A percentile compares a stretch with the other conserved stretches of the same genome.
phyloP scores from a whole-genome alignment of 2,113 vertebrate species.

The Prionailurus bengalensis region DNA sequence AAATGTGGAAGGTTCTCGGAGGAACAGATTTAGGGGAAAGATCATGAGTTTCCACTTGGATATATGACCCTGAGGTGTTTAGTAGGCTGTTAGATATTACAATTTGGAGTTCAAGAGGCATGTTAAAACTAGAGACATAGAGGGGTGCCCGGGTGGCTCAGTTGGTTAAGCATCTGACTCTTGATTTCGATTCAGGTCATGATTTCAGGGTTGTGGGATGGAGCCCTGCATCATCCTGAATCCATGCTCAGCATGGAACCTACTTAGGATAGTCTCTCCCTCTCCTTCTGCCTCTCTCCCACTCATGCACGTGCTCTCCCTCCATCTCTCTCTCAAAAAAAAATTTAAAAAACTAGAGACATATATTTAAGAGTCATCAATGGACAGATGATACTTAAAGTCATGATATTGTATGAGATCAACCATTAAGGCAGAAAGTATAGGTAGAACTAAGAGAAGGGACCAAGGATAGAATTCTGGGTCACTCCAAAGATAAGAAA shows the following conservation, averaged over 20 bases:
- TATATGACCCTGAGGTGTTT: not conserved
- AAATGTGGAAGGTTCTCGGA: constrained; percentile 30
- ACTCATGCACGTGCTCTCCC: no score
- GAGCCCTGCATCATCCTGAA: no score
- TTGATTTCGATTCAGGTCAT: no score
- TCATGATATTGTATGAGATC: constrained; percentile 10
- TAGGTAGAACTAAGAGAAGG: constrained; percentile 1
- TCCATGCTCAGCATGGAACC: no score
- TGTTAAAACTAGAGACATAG: constrained; percentile 23
- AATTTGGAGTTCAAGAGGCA: constrained; percentile 14
- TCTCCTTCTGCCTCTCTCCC: no score
- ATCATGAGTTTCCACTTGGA: constrained; percentile 21
- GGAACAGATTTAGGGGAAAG: not conserved
- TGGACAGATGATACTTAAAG: constrained; percentile 18
- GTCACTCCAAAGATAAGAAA: not conserved
- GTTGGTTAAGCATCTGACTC: no score
- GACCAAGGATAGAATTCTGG: not conserved
- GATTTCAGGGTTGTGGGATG: no score
- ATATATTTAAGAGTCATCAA: constrained; percentile 40
- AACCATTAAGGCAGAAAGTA: not conserved
- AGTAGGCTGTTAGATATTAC: constrained; percentile 15
- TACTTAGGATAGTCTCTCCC: no score
- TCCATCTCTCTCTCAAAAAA: no score
- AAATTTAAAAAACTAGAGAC: not conserved
- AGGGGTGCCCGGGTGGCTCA: no score